These are phyloP conservation scores for Micromesistius poutassou DNA, from an alignment of 2,797 vertebrate genomes.

Conservation along the genomic window DNA sequence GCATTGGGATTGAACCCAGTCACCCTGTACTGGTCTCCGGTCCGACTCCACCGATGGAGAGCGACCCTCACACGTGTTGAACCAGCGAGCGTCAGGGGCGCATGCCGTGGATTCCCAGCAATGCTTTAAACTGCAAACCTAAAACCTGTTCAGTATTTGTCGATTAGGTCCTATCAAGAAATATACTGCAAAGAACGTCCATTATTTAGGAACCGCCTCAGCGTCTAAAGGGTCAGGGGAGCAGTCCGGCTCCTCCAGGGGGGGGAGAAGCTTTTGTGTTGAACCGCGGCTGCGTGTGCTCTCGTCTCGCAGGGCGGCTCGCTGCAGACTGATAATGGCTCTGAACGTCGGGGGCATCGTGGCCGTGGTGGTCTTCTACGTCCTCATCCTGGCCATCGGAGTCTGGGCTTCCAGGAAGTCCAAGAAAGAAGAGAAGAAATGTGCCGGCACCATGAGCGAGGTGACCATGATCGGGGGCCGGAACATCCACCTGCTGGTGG, in stretches of 20 bases:
- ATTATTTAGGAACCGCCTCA: too few species aligned
- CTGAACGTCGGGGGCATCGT: conserved; percentile 48
- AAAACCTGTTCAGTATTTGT: neutral
- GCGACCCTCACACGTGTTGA: neutral
- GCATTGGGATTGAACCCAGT: too few species aligned
- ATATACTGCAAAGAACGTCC: too few species aligned
- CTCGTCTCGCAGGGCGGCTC: neutral
- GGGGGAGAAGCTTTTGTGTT: neutral
- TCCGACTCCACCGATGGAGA: too few species aligned
- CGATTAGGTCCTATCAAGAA: too few species aligned
- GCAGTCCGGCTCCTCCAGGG: neutral
- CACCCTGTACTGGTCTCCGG: too few species aligned
- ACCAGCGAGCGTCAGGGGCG: neutral
- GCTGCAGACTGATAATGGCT: conserved; percentile 37
- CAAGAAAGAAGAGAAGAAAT: conserved; percentile 51
- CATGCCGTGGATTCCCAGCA: neutral
- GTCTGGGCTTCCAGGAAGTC: conserved; percentile 63
- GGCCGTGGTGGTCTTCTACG: conserved; percentile 51
- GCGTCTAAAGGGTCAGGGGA: too few species aligned
- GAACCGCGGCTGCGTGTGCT: too few species aligned
- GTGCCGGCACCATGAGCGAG: conserved; percentile 47
- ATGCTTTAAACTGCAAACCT: neutral
- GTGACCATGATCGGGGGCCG: conserved; percentile 58
- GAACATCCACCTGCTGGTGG: conserved; percentile 58
- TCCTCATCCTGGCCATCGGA: conserved; percentile 52